A percentile compares a stretch with the other conserved stretches of the same genome.
Evolutionary conservation across 2,113 vertebrate species (phyloP).

Genomic region (Cavia aperea): DNA sequence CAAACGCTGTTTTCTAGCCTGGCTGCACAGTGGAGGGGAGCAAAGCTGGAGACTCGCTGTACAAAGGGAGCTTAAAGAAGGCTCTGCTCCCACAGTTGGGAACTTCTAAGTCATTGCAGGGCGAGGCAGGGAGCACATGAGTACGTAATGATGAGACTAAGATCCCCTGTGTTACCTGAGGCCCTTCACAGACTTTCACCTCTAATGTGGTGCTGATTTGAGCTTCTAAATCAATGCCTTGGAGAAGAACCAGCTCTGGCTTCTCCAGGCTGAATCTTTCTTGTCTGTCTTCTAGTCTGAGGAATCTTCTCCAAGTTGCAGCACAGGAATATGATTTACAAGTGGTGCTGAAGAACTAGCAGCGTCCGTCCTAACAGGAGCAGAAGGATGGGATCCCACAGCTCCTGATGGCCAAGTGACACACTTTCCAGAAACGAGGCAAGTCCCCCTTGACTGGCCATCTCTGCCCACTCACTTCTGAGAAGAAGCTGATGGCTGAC

Average conservation of each 20-base stretch:
- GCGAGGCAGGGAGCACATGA: no score
- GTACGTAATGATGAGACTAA: not conserved
- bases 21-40: no score
- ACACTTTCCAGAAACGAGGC: no score
- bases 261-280: not conserved
- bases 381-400: not conserved
- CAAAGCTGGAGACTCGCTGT: not conserved
- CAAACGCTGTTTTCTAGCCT: not conserved
- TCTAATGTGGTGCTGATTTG: not conserved
- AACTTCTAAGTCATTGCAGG: not conserved
- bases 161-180: not conserved
- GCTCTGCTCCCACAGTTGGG: no score
- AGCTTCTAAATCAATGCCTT: not conserved
- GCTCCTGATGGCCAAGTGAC: not conserved
- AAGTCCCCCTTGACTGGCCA: not conserved
- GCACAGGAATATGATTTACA: rapidly evolving
- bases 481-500: not conserved
- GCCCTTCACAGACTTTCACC: not conserved
- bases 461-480: not conserved
- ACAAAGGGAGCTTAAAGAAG: not conserved
- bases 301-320: not conserved
- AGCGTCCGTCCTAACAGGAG: rapidly evolving
- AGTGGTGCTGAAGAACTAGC: rapidly evolving
- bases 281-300: not conserved
- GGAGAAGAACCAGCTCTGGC: not conserved